These are phyloP conservation scores for Mellilla xanthometata DNA, from an alignment of 2,888 invertebrate species.

Conservation along the genomic window DNA sequence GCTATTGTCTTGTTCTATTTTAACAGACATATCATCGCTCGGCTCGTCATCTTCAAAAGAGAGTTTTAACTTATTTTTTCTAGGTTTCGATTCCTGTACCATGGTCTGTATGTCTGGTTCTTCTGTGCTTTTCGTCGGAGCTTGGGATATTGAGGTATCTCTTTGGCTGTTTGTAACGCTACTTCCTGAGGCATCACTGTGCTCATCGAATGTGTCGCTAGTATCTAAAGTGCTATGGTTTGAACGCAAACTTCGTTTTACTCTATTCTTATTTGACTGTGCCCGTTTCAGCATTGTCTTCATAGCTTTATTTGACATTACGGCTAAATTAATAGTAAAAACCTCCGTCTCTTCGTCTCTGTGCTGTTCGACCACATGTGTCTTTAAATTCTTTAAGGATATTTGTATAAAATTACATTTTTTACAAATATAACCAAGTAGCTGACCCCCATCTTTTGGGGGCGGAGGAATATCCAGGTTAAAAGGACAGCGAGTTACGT, in stretches of 20 bases:
- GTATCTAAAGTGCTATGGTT: constrained; percentile 41
- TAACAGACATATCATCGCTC: constrained; percentile 24
- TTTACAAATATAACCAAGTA: constrained; percentile 85
- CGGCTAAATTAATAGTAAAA: constrained; percentile 63
- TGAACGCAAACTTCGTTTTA: constrained; percentile 49
- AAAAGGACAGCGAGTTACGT: constrained; percentile 53
- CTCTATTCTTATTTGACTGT: constrained; percentile 35
- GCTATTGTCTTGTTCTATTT: constrained; percentile 31
- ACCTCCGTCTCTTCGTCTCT: constrained; percentile 71
- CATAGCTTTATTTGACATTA: constrained; percentile 51
- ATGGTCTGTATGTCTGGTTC: constrained; percentile 7
- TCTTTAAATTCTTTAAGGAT: constrained; percentile 80
- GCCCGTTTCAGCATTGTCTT: constrained; percentile 35
- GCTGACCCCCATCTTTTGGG: constrained; percentile 64
- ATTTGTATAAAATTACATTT: constrained; percentile 89
- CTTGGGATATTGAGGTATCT: constrained; percentile 10
- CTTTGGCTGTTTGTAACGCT: constrained; percentile 26
- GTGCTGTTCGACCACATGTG: constrained; percentile 84
- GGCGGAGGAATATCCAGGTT: constrained; percentile 68
- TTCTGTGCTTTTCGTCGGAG: constrained; percentile 6
- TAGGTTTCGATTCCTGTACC: constrained; percentile 19
- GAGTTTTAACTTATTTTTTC: constrained; percentile 55
- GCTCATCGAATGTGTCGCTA: constrained; percentile 44
- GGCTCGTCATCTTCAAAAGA: constrained; percentile 53
- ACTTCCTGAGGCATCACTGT: constrained; percentile 40